Percentiles rank a stretch among this genome's conserved stretches.
phyloP scores from a whole-genome alignment of 2,113 vertebrate species.

The Australoheros scitulus region DNA sequence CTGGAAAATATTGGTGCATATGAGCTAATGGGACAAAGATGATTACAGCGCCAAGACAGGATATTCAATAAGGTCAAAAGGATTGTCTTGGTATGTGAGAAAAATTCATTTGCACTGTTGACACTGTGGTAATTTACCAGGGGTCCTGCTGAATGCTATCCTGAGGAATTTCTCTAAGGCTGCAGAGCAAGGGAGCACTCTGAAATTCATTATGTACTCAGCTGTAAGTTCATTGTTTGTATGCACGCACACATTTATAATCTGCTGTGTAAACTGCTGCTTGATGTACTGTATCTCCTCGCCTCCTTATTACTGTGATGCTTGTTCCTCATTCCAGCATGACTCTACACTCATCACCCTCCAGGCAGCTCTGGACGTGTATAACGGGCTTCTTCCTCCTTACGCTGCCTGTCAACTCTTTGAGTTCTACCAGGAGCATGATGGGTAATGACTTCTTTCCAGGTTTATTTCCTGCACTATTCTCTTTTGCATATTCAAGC shows the following conservation, averaged over 20 bases:
- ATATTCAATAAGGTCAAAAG: conserved; percentile 44
- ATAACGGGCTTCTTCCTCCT: conserved; percentile 84
- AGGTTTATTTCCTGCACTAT: conserved; percentile 11
- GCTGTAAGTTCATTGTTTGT: conserved; percentile 81
- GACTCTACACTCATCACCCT: conserved; percentile 87
- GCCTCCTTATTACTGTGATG: conserved; percentile 16
- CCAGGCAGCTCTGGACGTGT: conserved; percentile 86
- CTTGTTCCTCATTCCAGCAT: conserved; percentile 67
- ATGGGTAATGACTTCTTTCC: conserved; percentile 81
- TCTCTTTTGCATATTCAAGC: conserved; percentile 47
- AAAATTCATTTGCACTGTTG: conserved; percentile 42
- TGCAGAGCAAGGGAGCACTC: conserved; percentile 66
- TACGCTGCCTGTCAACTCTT: conserved; percentile 88
- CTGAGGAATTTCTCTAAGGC: conserved; percentile 82
- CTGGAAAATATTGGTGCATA: conserved; percentile 34
- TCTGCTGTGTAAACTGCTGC: not conserved
- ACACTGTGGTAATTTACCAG: conserved; percentile 74
- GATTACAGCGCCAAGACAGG: conserved; percentile 26
- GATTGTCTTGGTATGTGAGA: conserved; percentile 31
- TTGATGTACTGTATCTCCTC: conserved; percentile 21
- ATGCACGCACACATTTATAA: conserved; percentile 1
- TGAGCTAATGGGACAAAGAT: conserved; percentile 47
- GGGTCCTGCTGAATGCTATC: conserved; percentile 84
- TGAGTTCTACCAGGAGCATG: conserved; percentile 86
- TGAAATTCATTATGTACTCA: conserved; percentile 88